These are phyloP conservation scores for Carettochelys insculpta DNA, from an alignment of 2,113 vertebrate genomes.

Conservation along the genomic window DNA sequence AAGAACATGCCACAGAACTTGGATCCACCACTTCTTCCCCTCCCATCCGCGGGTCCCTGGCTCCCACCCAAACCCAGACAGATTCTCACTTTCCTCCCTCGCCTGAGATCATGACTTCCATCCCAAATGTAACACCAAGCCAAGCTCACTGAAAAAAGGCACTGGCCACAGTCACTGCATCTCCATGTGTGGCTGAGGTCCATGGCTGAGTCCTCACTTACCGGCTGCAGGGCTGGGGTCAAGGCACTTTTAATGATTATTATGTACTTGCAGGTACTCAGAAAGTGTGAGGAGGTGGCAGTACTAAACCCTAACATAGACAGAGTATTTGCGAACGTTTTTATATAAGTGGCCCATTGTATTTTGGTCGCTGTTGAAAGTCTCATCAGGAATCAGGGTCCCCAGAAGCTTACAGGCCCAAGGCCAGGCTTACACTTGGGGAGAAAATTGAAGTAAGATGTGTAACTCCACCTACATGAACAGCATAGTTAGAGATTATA, in stretches of 20 bases:
- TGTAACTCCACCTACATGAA: too few species aligned
- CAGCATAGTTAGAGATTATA: too few species aligned
- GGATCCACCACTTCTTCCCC: neutral
- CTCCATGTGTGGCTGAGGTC: neutral
- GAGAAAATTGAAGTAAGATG: too few species aligned
- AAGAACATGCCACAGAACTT: neutral
- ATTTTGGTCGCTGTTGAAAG: neutral
- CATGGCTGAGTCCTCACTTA: neutral
- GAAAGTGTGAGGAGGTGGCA: too few species aligned
- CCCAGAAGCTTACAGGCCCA: too few species aligned
- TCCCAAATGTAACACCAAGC: fast-evolving
- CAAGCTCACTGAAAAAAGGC: neutral
- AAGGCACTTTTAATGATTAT: neutral
- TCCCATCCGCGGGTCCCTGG: neutral
- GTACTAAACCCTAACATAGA: neutral
- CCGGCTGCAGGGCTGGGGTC: neutral
- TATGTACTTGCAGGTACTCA: neutral
- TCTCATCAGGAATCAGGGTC: neutral
- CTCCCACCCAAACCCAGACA: neutral
- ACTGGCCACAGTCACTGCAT: neutral
- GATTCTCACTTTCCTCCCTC: neutral
- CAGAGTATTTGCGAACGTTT: neutral
- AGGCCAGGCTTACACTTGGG: too few species aligned
- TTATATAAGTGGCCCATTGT: neutral
- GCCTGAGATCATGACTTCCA: neutral